Evolutionary conservation across 2,888 invertebrate species (phyloP).

Genomic region (Halictus quadricinctus): DNA sequence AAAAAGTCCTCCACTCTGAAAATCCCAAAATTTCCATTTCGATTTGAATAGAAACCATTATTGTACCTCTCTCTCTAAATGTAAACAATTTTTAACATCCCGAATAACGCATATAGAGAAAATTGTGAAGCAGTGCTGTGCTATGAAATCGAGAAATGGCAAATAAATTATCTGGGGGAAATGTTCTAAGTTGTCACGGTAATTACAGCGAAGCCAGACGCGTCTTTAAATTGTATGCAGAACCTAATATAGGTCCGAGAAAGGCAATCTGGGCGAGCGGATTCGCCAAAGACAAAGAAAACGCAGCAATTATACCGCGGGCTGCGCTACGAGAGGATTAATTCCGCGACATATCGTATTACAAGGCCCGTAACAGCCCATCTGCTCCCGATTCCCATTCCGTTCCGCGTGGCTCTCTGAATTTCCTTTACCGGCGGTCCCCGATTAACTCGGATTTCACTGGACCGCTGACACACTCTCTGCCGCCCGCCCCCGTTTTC

Average conservation of each 20-base stretch:
- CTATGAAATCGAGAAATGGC: not conserved
- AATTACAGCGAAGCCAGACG: not conserved
- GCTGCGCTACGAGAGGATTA: not conserved
- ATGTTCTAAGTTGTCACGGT: not conserved
- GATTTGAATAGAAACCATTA: no score
- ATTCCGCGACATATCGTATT: conserved; percentile 28
- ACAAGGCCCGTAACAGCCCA: conserved; percentile 22
- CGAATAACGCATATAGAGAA: not conserved
- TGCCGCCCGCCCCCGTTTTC: not conserved
- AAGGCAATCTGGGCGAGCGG: not conserved
- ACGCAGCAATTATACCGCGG: not conserved
- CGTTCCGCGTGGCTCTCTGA: conserved; percentile 16
- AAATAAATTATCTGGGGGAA: not conserved
- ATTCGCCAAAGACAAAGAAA: conserved; percentile 30
- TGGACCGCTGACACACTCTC: not conserved
- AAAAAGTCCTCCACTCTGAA: not conserved
- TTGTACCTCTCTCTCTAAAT: not conserved
- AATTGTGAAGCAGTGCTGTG: not conserved
- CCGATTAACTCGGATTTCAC: conserved; percentile 38
- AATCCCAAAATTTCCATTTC: not conserved
- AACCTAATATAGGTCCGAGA: not conserved
- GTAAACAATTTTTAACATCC: not conserved
- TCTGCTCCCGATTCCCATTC: not conserved
- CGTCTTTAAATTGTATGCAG: not conserved
- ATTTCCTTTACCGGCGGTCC: conserved; percentile 25